Evolutionary conservation across 2,113 vertebrate genomes (phyloP).

Genomic region (Nycticebus coucang): DNA sequence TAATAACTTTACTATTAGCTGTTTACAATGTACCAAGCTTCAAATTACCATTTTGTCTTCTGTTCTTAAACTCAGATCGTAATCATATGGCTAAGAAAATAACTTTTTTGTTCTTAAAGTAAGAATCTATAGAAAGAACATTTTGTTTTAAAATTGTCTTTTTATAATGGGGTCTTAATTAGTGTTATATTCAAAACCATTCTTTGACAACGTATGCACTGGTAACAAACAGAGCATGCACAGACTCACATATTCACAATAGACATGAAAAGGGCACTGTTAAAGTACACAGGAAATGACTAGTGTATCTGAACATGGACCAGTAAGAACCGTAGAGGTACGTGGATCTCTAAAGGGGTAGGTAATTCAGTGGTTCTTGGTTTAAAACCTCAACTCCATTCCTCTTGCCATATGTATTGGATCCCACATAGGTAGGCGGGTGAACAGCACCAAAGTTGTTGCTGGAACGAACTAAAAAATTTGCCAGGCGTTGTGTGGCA

Average conservation of each 20-base stretch:
- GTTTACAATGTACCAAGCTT: constrained; percentile 10
- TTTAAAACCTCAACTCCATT: constrained; percentile 76
- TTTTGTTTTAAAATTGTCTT: constrained; percentile 60
- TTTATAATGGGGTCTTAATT: constrained; percentile 57
- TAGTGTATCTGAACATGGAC: constrained; percentile 12
- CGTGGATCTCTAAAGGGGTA: constrained; percentile 82
- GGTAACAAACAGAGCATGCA: neutral
- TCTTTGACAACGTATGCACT: neutral
- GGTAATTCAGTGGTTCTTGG: constrained; percentile 63
- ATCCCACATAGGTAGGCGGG: constrained; percentile 90
- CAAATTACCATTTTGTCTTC: neutral
- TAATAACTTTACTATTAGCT: neutral
- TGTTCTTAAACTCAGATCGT: constrained; percentile 41
- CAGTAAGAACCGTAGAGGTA: neutral
- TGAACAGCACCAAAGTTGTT: constrained; percentile 88
- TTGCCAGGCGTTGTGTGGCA: constrained; percentile 92
- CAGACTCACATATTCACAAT: neutral
- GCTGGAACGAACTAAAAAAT: constrained; percentile 92
- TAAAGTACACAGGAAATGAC: constrained; percentile 61
- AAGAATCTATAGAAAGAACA: constrained; percentile 52
- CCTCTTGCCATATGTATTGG: constrained; percentile 92
- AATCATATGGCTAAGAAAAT: constrained; percentile 42
- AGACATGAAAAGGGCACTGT: constrained; percentile 74
- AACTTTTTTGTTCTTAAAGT: constrained; percentile 70
- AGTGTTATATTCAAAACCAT: neutral